Percentiles rank a stretch among this genome's conserved stretches.
These are phyloP conservation scores for Eulemur rufifrons DNA, from an alignment of 2,113 vertebrate genomes.

Conservation along the genomic window DNA sequence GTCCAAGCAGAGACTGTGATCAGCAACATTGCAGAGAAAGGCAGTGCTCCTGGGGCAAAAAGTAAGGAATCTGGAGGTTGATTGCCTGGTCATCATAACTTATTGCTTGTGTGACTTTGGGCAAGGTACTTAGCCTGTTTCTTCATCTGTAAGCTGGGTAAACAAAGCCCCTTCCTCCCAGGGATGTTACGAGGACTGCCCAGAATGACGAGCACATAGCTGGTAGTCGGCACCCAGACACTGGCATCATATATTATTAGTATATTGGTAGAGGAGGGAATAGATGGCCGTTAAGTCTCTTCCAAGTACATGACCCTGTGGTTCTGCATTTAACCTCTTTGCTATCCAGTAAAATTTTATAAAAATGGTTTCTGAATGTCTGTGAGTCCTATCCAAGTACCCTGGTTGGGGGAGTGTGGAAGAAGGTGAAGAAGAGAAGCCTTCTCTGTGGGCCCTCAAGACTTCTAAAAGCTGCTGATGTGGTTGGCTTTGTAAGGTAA, in stretches of 20 bases:
- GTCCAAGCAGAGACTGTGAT: background rate
- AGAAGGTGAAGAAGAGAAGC: background rate
- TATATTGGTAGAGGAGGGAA: too few relatives aligned
- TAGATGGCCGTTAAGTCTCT: background rate
- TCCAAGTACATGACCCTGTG: background rate
- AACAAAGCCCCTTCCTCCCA: background rate
- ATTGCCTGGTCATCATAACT: background rate
- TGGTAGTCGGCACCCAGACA: background rate
- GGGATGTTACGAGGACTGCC: background rate
- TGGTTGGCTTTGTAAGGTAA: background rate
- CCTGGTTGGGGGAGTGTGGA: background rate
- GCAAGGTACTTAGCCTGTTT: background rate
- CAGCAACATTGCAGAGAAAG: background rate
- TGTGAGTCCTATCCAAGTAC: background rate
- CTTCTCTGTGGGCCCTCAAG: background rate
- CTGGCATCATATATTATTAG: background rate
- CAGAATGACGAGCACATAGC: background rate
- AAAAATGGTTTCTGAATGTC: background rate
- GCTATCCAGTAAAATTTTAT: background rate
- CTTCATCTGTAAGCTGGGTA: background rate
- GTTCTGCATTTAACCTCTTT: background rate
- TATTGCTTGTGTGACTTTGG: background rate
- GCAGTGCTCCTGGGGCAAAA: background rate
- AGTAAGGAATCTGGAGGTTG: background rate
- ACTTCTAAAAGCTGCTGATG: background rate